Conservation (phyloP, 2,113 vertebrate species). For the Upupa epops region DNA sequence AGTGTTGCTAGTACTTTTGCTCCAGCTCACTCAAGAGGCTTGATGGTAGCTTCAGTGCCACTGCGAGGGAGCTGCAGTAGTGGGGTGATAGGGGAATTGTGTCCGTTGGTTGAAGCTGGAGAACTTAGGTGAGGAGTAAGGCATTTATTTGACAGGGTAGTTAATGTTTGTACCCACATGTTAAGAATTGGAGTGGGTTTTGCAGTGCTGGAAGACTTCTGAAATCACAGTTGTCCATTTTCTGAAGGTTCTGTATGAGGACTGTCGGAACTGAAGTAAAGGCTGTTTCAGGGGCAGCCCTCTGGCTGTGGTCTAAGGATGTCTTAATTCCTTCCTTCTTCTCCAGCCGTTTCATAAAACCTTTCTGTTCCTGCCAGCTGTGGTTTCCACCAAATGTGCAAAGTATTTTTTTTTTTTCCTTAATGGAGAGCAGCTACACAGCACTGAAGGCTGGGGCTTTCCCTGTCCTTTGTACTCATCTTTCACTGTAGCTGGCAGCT, state of each 20-base stretch:
- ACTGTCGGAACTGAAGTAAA: not conserved
- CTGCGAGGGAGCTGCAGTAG: no score
- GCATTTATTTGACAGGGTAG: fast-evolving
- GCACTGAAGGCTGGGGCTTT: not conserved
- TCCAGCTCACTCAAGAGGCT: not conserved
- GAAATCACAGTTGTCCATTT: not conserved
- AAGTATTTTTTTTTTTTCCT: not conserved
- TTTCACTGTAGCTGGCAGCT: not conserved
- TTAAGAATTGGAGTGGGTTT: not conserved
- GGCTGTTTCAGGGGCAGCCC: not conserved
- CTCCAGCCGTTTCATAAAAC: not conserved
- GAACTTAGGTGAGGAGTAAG: not conserved
- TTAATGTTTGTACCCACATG: not conserved
- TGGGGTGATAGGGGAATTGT: not conserved
- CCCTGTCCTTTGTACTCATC: not conserved
- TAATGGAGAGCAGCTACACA: not conserved
- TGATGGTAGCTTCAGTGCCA: not conserved
- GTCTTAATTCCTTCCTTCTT: not conserved
- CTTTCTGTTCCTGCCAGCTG: not conserved
- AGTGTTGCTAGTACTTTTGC: not conserved
- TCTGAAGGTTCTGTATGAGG: not conserved
- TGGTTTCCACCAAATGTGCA: not conserved
- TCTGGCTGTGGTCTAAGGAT: not conserved
- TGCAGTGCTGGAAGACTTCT: not conserved
- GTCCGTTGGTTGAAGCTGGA: not conserved